Base-by-base conservation (phyloP, 2,888 invertebrate species). In the Selenia dentaria region DNA sequence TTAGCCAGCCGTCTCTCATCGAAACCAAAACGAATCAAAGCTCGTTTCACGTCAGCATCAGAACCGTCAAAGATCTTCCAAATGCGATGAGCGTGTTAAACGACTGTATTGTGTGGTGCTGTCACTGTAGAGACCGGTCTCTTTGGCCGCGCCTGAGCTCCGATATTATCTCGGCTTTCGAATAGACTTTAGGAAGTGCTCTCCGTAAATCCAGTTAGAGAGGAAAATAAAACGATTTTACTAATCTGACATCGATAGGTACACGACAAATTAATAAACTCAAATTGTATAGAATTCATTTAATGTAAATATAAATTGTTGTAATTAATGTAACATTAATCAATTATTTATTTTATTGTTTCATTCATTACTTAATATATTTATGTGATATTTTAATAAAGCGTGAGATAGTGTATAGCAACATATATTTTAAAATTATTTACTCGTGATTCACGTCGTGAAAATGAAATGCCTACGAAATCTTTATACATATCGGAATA, bases 11-110 rank as follows among this genome's bases (percentile, higher is more conserved):
- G 51, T 44, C 39, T 59, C 57, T 50, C 55, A 49, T 16, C 57
- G 64, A 48, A 36, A 62, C 65, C 59, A 55, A 64, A 68, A 62
- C 67, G 64, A 68, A 71, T 73, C 62, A 56, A 57, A 65, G 59
- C 56, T 60, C 58, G 52, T 68, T 69, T 73, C 60, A 56, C 55
- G 61, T 66, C n/a, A n/a, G n/a, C n/a, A n/a, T n/a, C n/a, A n/a
- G n/a, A n/a, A n/a, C n/a, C n/a, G n/a, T n/a, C n/a, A n/a, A n/a
- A 74, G 64, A 74, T 74, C 72, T 68, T 75, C 82, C 74, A 71
- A 83, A 82, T 75, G 78, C 78, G 87, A 83, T 76, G 82, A 86
- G 86, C 88, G 84, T 87, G 83, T 85, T 86, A 87, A 87, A 88
- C 84, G 85, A 79, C 75, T 76, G 82, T 79, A 85, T 88, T 89